Evolutionary conservation across 2,113 vertebrate species (phyloP).

Genomic region (Anolis sagrei): DNA sequence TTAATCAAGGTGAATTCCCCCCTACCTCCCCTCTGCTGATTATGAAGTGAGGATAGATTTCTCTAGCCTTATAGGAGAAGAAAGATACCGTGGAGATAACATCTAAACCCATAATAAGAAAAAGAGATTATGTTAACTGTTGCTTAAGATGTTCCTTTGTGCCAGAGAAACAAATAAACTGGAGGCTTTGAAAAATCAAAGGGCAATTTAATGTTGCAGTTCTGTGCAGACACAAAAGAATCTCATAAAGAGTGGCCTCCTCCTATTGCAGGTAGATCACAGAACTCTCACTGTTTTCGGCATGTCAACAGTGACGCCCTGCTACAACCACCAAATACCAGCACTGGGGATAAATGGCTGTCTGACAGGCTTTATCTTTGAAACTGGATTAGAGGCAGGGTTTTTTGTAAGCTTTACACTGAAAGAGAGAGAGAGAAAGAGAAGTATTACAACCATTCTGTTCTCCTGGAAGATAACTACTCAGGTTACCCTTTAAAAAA

Average conservation of each 20-base stretch:
- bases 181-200: slow-evolving; percentile 71
- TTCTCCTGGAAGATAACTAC: slow-evolving; percentile 19
- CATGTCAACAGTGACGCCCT: slow-evolving; percentile 35
- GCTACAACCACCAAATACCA: slow-evolving; percentile 28
- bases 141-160: slow-evolving; percentile 67
- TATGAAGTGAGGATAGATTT: slow-evolving; percentile 66
- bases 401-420: slow-evolving; percentile 6
- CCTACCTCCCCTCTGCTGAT: slow-evolving; percentile 50
- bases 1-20: slow-evolving; percentile 70
- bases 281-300: slow-evolving; percentile 47
- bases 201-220: slow-evolving; percentile 60
- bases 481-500: not conserved
- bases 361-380: slow-evolving; percentile 32
- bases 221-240: slow-evolving; percentile 49
- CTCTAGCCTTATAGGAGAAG: slow-evolving; percentile 30
- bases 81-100: slow-evolving; percentile 53
- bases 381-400: slow-evolving; percentile 34
- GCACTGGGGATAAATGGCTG: slow-evolving; percentile 26
- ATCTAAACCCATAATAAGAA: slow-evolving; percentile 66
- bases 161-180: slow-evolving; percentile 69
- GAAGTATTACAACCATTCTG: not conserved
- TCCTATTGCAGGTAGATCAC: slow-evolving; percentile 58
- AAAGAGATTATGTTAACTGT: slow-evolving; percentile 71
- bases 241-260: slow-evolving; percentile 43
- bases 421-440: not conserved